Base-by-base conservation (phyloP, 2,888 invertebrate species). In the Alcis repandata region DNA sequence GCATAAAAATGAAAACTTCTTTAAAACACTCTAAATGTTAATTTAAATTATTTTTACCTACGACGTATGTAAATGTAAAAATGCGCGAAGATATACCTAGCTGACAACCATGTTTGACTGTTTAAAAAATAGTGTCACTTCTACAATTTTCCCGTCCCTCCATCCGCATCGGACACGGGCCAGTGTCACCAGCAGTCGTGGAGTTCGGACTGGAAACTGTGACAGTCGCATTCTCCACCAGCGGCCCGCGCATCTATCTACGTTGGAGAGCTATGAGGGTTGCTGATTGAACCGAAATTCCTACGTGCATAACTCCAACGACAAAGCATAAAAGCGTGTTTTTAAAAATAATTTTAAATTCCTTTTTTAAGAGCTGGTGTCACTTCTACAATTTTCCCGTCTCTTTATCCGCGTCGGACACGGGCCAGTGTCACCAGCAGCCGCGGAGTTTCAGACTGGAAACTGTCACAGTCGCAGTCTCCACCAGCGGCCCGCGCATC, bases 121-220 rank as follows among this genome's bases (percentile, higher is more conserved):
- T 27, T 27, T 8, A 0, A 22, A n/a, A 27, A 27, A 0, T 41
- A 10, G 0, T 33, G 45, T 10, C 63, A 45, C 4, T 8, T 63
- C 63, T 58, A 53, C 0, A 1, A 9, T 7, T 19, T 1, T 20
- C 13, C 1, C 2, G 53, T 53, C 1, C 27, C 20, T 40, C 7
- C 11, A 11, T 46, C 19, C 33, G 48, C 60, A 51, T 69, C 72
- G 76, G 73, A 72, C 73, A 66, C 68, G 59, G 71, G 61, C 57
- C 63, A 38, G 71, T 74, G 82, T 79, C 79, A 74, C 27, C 63
- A 60, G 60, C 80, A 80, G 79, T 51, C 68, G 63, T 56, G 68
- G 77, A 76, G 78, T 77, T 72, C 70, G 72, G 63, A 78, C 75
- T 80, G 82, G 80, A 81, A 81, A 79, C 76, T 67, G 75, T 74